Conservation (phyloP, 1,140 invertebrate species). For the Neodiprion fabricii region DNA sequence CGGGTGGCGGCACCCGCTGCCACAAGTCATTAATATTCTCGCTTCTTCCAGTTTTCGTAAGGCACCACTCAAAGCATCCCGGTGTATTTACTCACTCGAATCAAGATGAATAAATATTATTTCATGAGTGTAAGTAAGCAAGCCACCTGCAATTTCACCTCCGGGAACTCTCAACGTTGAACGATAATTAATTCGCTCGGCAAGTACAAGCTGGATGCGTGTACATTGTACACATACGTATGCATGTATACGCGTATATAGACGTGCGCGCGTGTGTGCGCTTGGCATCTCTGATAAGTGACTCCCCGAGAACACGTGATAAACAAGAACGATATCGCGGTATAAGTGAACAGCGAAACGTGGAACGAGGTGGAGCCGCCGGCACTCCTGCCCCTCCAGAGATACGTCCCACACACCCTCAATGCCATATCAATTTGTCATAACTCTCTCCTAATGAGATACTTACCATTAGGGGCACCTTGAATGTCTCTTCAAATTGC, state of each 20-base stretch:
- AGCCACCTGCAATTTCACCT: background rate
- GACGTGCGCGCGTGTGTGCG: no score
- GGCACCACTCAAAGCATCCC: background rate
- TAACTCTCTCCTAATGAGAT: constrained; percentile 46
- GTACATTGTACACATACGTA: background rate
- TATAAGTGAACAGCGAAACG: background rate
- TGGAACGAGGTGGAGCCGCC: background rate
- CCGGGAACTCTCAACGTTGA: background rate
- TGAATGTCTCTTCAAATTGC: constrained; percentile 34
- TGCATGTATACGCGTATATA: background rate
- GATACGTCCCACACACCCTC: background rate
- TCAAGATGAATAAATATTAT: constrained; percentile 8
- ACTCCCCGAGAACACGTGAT: no score
- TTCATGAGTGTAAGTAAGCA: background rate
- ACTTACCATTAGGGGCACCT: constrained; percentile 44
- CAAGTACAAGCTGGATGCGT: background rate
- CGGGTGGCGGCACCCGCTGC: background rate
- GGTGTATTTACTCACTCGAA: background rate
- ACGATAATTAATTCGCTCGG: background rate
- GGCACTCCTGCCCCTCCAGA: background rate
- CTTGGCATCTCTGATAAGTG: no score
- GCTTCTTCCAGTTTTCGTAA: background rate
- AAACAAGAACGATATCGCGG: background rate
- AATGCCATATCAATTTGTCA: constrained; percentile 40
- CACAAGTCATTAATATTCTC: constrained; percentile 5